phyloP scores from a whole-genome alignment of 2,888 invertebrate species.

The Elegia similella region DNA sequence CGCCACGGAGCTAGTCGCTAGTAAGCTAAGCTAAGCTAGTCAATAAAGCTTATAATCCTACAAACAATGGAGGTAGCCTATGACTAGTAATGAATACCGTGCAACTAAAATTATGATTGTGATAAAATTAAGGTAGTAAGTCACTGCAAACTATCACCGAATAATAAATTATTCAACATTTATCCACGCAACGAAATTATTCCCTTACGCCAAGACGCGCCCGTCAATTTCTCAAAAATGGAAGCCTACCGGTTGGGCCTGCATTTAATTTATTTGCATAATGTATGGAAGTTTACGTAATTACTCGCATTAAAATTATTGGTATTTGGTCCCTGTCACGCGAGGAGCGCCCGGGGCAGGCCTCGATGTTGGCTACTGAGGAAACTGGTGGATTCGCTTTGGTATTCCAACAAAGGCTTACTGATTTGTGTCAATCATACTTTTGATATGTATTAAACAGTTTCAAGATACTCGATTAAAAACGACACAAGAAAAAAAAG shows the following conservation, averaged over 20 bases:
- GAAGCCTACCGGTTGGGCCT: constrained; percentile 19
- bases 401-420: background rate
- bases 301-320: constrained; percentile 61
- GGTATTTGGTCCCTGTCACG: constrained; percentile 70
- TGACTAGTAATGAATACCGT: background rate
- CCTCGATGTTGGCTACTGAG: constrained; percentile 51
- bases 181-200: constrained; percentile 5
- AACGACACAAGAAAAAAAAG: no score
- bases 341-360: constrained; percentile 50
- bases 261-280: constrained; percentile 44
- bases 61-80: background rate
- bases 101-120: background rate
- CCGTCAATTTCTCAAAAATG: constrained; percentile 10
- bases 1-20: no score
- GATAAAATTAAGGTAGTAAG: background rate
- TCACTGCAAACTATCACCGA: background rate
- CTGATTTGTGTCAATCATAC: no score
- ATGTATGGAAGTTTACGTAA: constrained; percentile 49
- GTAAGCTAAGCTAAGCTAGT: no score
- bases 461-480: no score
- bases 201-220: constrained; percentile 9
- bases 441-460: no score
- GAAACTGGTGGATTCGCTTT: constrained; percentile 19
- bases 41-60: no score
- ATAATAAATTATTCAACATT: constrained; percentile 16